phyloP scores from a whole-genome alignment of 2,113 vertebrate genomes.

The Anas platyrhynchos region DNA sequence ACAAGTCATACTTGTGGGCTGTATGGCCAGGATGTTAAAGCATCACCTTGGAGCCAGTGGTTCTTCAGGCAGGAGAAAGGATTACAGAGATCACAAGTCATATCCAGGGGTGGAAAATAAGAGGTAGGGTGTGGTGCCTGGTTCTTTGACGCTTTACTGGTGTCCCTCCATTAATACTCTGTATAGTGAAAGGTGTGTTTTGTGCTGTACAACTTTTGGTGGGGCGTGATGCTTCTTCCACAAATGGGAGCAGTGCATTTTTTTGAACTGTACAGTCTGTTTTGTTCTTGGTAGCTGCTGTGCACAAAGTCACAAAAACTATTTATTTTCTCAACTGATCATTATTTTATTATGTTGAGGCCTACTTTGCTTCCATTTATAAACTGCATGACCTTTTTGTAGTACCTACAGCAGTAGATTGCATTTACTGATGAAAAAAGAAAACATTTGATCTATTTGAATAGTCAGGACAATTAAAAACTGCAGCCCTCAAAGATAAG shows the following conservation, averaged over 20 bases:
- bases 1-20: background rate
- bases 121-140: background rate
- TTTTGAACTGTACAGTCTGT: background rate
- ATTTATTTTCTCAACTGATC: background rate
- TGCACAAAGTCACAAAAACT: background rate
- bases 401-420: background rate
- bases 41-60: background rate
- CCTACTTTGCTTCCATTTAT: background rate
- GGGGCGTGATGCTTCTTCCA: background rate
- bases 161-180: background rate
- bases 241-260: background rate
- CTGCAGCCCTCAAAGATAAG: background rate
- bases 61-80: background rate
- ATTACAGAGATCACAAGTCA: background rate
- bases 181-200: fast-evolving
- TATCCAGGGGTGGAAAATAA: background rate
- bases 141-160: background rate
- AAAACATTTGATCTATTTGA: background rate
- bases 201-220: background rate
- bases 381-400: background rate
- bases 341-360: background rate
- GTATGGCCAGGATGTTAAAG: background rate
- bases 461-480: background rate
- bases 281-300: background rate
- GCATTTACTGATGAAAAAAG: background rate